Evolutionary conservation across 2,888 invertebrate species (phyloP), one percentile per base, ranked within the genome.

Genomic region (Heterodera filipjevi): DNA sequence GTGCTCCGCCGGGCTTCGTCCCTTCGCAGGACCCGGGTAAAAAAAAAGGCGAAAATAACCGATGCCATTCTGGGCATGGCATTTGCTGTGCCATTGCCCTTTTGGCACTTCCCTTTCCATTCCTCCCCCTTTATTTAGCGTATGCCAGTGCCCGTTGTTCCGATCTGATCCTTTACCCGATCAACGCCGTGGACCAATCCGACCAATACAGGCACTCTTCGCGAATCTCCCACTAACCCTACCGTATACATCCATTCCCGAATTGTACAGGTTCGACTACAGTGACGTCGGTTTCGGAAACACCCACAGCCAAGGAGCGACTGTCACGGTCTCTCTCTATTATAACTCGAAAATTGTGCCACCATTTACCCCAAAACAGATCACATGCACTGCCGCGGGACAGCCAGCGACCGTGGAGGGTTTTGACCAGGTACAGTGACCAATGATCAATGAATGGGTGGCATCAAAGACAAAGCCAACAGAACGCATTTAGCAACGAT

Each of bases 351-450:
- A 39, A 27, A 0, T 68, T 33, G 27, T 35, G 68, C 68, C 19
- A 33, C 10, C 19, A 59, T 59, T 10, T 59, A 10, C 12, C 59
- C 27, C 10, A n/a, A n/a, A 59, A 30, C 44, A 75, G 75, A 88
- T 88, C 68, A 88, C 88, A 10, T 88, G 88, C 78, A 89, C 88
- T 8, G 85, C 87, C 27, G 86, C 85, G 16, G 88, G 88, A 22
- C 88, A 89, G 78, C 85, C 88, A n/a, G 87, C 88, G 27, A 88
- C 87, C 8, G 88, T 88, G 14, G 88, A 88, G 72, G 88, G 88
- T 71, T 88, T 87, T 77, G 88, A 88, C 82, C 88, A 87, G 86
- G 87, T 35, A 1, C 30, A 22, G 22, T 53, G 19, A 22, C 19
- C 22, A 16, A 22, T 44, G 14, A 22, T 53, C 22, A 53, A 6